A percentile compares a stretch with the other conserved stretches of the same genome.
phyloP scores from a whole-genome alignment of 2,797 vertebrate species.

The Artibeus lituratus region DNA sequence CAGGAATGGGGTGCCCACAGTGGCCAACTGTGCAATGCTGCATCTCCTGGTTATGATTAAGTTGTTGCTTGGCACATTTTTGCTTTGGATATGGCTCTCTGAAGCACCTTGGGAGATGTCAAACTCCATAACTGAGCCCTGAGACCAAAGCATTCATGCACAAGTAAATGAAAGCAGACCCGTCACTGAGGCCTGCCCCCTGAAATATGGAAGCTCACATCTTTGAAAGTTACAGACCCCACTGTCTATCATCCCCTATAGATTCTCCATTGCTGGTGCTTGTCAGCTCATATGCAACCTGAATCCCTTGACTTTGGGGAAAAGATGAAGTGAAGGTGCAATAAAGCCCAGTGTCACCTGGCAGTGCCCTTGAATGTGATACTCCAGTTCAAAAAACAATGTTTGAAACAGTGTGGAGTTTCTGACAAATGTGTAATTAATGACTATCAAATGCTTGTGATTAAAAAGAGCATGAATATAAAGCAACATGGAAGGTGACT shows the following conservation, averaged over 20 bases:
- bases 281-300: conserved; percentile 78
- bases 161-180: conserved; percentile 79
- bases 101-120: conserved; percentile 67
- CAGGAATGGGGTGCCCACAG: background rate
- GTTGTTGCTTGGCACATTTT: conserved; percentile 49
- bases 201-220: conserved; percentile 77
- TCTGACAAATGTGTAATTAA: conserved; percentile 82
- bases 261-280: conserved; percentile 73
- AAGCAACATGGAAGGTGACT: conserved; percentile 1
- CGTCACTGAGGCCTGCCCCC: conserved; percentile 61
- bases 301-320: conserved; percentile 79
- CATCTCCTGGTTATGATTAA: conserved; percentile 66
- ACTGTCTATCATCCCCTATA: conserved; percentile 67
- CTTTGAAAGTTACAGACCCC: conserved; percentile 76
- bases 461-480: conserved; percentile 74
- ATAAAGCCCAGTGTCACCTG: conserved; percentile 76
- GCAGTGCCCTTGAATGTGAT: conserved; percentile 77
- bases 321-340: conserved; percentile 80
- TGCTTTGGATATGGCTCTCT: conserved; percentile 62
- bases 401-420: conserved; percentile 79
- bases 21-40: background rate
- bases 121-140: conserved; percentile 65
- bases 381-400: conserved; percentile 78
- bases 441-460: conserved; percentile 82
- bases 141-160: conserved; percentile 73